Evolutionary conservation across 1,140 invertebrate species (phyloP), one percentile per base, ranked within the genome.

Genomic region (Oreohelix idahoensis): DNA sequence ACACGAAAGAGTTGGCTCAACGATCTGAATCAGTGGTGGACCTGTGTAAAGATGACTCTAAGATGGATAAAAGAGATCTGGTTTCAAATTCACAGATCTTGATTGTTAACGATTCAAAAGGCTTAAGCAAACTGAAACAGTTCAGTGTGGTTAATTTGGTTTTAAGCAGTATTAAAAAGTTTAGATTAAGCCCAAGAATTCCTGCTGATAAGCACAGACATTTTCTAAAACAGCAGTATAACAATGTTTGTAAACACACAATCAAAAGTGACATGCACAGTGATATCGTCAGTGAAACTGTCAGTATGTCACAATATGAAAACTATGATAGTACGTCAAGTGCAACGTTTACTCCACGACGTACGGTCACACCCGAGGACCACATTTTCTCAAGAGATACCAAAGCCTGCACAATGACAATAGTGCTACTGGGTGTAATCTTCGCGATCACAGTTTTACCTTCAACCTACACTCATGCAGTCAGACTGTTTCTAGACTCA

Each of bases 371-470:
- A n/a, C 79, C 8, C 29, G 79, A 81, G 36, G 79, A 81, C 29
- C 26, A 71, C 35, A 20, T 29, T 1, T 49, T 81, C 32, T 38
- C 79, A 29, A 42, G 32, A 26, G 69, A 81, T n/a, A 38, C 23
- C 15, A 70, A 23, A 8, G n/a, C 79, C 0, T 71, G 63, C 26
- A 71, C 79, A 1, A 23, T 81, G 23, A 49, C 45, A 36, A 71
- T n/a, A 17, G 32, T 81, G 38, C 8, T 81, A 4, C 23, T 58
- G 63, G 79, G 79, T 51, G 11, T 81, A 4, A n/a, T 45, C 10
- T 71, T 58, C 26, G 63, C 63, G 4, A 32, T 38, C 45, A 17
- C 69, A 66, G 38, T 81, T 17, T 29, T 81, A 1, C 79, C 79
- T 0, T 70, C 79, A n/a, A 71, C 63, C 26, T 81, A 71, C 42